Conservation (phyloP, 2,888 invertebrate species). For the Trissolcus brochymenae region DNA sequence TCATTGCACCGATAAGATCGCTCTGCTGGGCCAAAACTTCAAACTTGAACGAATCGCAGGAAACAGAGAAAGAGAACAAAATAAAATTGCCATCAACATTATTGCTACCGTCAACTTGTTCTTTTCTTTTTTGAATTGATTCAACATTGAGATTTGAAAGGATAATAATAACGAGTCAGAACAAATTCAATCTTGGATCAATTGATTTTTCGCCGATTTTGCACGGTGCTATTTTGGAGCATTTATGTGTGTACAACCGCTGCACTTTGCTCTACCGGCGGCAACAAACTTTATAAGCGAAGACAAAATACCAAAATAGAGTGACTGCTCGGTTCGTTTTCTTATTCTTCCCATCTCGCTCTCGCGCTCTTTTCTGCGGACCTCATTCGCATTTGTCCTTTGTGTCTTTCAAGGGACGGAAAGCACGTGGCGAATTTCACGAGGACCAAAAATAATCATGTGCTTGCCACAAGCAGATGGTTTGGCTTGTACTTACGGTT, state of each 20-base stretch:
- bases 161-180: too few relatives aligned
- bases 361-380: neutral
- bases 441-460: conserved; percentile 11
- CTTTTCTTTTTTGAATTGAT: neutral
- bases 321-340: conserved; percentile 53
- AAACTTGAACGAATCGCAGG: neutral
- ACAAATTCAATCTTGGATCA: neutral
- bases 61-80: neutral
- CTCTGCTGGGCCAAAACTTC: too few relatives aligned
- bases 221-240: neutral
- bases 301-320: conserved; percentile 70
- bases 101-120: neutral
- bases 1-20: too few relatives aligned
- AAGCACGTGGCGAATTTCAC: conserved; percentile 17
- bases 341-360: conserved; percentile 17
- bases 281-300: conserved; percentile 63
- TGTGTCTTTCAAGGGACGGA: conserved; percentile 4
- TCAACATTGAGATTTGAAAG: too few relatives aligned
- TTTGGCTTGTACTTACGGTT: conserved; percentile 12
- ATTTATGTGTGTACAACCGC: conserved; percentile 61
- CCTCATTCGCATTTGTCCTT: conserved; percentile 2
- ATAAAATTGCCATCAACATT: neutral
- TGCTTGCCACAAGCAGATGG: conserved; percentile 23
- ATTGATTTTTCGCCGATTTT: neutral
- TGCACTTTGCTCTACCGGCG: conserved; percentile 61